Evolutionary conservation across 2,888 invertebrate species (phyloP), one percentile per base, ranked within the genome.

Genomic region (Dicycla oo): DNA sequence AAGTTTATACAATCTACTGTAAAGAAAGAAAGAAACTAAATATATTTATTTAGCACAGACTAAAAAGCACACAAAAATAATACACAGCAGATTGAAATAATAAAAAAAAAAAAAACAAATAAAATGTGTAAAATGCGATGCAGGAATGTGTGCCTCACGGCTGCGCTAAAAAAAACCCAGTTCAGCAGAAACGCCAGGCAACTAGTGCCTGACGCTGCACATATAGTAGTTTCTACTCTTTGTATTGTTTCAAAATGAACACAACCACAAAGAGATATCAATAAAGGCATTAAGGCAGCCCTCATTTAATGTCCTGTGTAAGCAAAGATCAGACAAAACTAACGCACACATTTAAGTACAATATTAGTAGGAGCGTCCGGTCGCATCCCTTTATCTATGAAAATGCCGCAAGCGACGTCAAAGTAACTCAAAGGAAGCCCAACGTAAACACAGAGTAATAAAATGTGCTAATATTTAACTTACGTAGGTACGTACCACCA

Each of bases 381-480:
- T 80, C 71, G 71, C 73, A 89, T 62, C 88, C 89, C 89, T 93
- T 92, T 91, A 90, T 89, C 90, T 89, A 86, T 85, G 81, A 81
- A 86, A 86, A 81, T 82, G 88, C 88, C 91, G 90, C 82, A 88
- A 90, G 90, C 91, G 83, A 82, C 86, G 88, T 85, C 86, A 88
- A 87, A 89, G 83, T 88, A 79, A 73, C 86, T 92, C 91, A 93
- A 93, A 94, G 94, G 91, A 92, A 91, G 90, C 89, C 86, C 81
- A 80, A 82, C 73, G 86, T 90, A 93, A 94, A 94, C 94, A 92
- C 76, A 64, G 88, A 85, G 88, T 93, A 91, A 93, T 94, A 94
- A 93, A 93, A 91, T 90, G 89, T 90, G 91, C 92, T 91, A 94
- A 94, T 93, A 94, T 94, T 94, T 92, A 88, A 90, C 88, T 90